Percentiles rank a stretch among this genome's conserved stretches.
Evolutionary conservation across 2,797 vertebrate genomes (phyloP).

Genomic region (Thamnophis elegans): DNA sequence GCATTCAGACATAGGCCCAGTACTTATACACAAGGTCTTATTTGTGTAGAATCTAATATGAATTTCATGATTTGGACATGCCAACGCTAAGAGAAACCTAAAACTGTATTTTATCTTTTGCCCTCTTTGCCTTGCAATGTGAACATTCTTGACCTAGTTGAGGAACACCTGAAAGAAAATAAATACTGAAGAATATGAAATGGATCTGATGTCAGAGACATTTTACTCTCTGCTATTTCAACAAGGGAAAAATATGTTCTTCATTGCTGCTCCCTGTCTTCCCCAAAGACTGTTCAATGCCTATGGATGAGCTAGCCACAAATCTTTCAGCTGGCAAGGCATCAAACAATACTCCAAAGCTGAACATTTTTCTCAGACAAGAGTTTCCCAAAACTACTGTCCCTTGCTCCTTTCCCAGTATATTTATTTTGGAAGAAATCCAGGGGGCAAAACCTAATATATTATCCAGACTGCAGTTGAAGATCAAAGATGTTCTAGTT

Average conservation of each 20-base stretch:
- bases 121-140: background rate
- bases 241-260: slow-evolving; percentile 13
- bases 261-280: background rate
- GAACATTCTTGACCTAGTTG: background rate
- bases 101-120: background rate
- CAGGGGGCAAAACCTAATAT: slow-evolving; percentile 10
- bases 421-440: slow-evolving; percentile 14
- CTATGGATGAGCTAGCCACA: background rate
- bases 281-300: background rate
- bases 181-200: background rate
- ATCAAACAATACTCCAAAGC: slow-evolving; percentile 3
- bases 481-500: slow-evolving; percentile 29
- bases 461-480: slow-evolving; percentile 14
- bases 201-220: slow-evolving; percentile 11
- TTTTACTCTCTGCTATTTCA: slow-evolving; percentile 7
- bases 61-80: background rate
- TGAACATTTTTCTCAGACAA: slow-evolving; percentile 4
- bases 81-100: background rate
- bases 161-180: background rate
- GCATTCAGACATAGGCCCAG: background rate
- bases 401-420: slow-evolving; percentile 19
- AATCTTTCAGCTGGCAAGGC: background rate
- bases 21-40: background rate
- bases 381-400: background rate
- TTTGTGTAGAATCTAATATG: background rate